Evolutionary conservation across 2,113 vertebrate species (phyloP).

Genomic region (Periophthalmodon schlosseri): DNA sequence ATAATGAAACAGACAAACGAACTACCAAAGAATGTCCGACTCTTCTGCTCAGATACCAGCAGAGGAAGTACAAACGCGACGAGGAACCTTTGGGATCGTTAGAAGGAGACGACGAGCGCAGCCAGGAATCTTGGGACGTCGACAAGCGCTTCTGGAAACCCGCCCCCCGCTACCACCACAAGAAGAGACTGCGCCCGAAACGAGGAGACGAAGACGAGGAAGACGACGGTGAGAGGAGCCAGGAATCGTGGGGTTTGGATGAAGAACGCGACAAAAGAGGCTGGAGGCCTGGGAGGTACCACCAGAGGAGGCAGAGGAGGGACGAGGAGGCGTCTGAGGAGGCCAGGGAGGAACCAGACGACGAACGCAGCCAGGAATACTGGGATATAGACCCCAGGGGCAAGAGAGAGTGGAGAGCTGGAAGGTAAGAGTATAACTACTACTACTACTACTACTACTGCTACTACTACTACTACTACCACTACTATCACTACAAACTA

Average conservation of each 20-base stretch:
- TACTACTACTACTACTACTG: background rate
- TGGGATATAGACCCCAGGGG: constrained; percentile 45
- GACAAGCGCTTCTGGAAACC: constrained; percentile 62
- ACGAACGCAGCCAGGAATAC: constrained; percentile 56
- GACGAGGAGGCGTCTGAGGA: constrained; percentile 49
- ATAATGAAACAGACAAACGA: background rate
- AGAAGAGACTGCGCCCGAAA: constrained; percentile 44
- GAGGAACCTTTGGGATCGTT: constrained; percentile 48
- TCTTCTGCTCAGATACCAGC: constrained; percentile 33
- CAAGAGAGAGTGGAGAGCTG: constrained; percentile 45
- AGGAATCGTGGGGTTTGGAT: constrained; percentile 61
- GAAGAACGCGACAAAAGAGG: constrained; percentile 31
- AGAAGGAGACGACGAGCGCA: constrained; percentile 33
- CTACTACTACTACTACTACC: background rate
- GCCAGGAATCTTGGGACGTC: constrained; percentile 67
- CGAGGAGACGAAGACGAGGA: constrained; percentile 39
- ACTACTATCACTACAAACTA: no score
- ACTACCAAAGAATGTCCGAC: background rate
- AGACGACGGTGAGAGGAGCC: constrained; percentile 58
- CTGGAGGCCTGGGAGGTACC: constrained; percentile 42
- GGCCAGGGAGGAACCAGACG: constrained; percentile 1
- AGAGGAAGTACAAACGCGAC: constrained; percentile 49
- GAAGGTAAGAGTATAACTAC: constrained; percentile 6
- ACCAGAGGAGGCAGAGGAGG: constrained; percentile 50
- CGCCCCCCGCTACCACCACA: constrained; percentile 61